Conservation (phyloP, 2,888 invertebrate species). For the Nephrotoma appendiculata region DNA sequence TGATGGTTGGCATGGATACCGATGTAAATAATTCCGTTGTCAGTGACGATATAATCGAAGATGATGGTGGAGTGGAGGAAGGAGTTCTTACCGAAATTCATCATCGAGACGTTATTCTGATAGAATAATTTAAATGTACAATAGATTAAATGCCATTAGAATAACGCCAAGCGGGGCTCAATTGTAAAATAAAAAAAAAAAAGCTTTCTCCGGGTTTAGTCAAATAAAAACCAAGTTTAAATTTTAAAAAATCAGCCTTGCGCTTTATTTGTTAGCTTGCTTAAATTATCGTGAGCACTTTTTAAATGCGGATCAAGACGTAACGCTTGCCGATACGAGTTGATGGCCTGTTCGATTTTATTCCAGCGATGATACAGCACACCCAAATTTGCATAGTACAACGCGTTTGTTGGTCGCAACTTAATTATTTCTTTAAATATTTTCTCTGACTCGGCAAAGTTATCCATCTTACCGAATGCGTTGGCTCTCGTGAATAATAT, state of each 20-base stretch:
- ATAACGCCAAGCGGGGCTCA: not conserved
- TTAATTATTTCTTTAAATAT: constrained; percentile 65
- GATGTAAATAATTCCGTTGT: not conserved
- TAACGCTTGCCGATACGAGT: constrained; percentile 62
- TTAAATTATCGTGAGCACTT: constrained; percentile 55
- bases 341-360: constrained; percentile 54
- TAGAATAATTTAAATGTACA: not conserved
- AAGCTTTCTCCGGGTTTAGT: not conserved
- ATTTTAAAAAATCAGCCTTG: not conserved
- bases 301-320: constrained; percentile 51
- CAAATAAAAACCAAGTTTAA: not conserved
- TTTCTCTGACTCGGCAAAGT: constrained; percentile 63
- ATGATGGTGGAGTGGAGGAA: not conserved
- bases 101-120: not conserved
- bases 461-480: constrained; percentile 66
- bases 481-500: constrained; percentile 81
- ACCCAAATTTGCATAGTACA: constrained; percentile 79
- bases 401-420: constrained; percentile 52
- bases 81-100: not conserved
- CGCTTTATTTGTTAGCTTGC: not conserved
- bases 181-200: not conserved
- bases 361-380: constrained; percentile 90
- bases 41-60: not conserved
- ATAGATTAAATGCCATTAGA: not conserved
- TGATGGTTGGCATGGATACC: not conserved